Evolutionary conservation across 2,797 vertebrate genomes (phyloP).

Genomic region (Poecilia wingei): DNA sequence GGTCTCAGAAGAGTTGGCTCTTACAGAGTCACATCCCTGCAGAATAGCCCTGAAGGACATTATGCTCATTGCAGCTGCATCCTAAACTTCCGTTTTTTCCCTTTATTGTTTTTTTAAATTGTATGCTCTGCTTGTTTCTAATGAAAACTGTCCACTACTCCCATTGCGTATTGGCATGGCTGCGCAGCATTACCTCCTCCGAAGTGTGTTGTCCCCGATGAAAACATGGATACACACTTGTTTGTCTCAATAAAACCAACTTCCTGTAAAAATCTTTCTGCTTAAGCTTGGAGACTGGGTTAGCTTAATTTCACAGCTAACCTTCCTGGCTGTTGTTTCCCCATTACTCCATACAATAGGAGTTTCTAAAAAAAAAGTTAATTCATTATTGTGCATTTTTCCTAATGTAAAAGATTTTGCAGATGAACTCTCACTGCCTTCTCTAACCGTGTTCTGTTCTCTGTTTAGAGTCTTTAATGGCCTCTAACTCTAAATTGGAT

Average conservation of each 20-base stretch:
- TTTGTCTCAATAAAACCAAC: neutral
- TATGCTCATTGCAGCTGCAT: conserved; percentile 17
- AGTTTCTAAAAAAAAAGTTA: neutral
- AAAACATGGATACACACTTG: neutral
- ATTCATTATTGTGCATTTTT: neutral
- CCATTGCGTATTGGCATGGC: neutral
- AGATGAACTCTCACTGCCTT: neutral
- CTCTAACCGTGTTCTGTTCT: conserved; percentile 28
- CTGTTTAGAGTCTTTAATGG: conserved; percentile 17
- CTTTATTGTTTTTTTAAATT: neutral
- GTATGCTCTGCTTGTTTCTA: neutral
- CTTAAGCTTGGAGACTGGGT: conserved; percentile 1
- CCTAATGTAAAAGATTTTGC: neutral
- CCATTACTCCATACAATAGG: neutral
- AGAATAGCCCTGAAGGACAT: conserved; percentile 9
- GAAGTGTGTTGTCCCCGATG: neutral
- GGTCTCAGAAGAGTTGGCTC: neutral
- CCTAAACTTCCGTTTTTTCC: conserved; percentile 6
- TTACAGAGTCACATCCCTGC: neutral
- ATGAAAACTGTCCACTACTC: neutral
- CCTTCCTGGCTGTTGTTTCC: neutral
- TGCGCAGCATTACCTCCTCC: neutral
- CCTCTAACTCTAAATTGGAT: conserved; percentile 43
- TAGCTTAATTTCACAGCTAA: neutral
- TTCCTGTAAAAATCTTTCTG: conserved; percentile 17